A percentile compares a stretch with the other conserved stretches of the same genome.
Conservation (phyloP, 1,140 invertebrate genomes). For the Agraylea sexmaculata region DNA sequence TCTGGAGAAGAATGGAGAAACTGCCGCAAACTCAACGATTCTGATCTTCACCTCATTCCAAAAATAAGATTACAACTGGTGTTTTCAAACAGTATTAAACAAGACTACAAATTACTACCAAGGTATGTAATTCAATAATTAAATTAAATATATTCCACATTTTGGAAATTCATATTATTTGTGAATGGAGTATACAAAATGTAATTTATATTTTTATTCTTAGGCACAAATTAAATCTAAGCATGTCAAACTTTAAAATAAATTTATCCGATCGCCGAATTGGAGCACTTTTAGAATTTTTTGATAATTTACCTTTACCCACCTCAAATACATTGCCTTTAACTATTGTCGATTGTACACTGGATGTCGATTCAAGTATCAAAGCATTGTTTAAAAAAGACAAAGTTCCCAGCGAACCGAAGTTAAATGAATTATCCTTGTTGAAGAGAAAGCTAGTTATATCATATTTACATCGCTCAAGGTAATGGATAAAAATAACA, state of each 20-base stretch:
- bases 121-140: constrained; percentile 37
- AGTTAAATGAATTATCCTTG: constrained; percentile 29
- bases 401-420: constrained; percentile 29
- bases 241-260: constrained; percentile 58
- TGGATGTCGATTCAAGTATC: constrained; percentile 28
- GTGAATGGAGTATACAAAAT: constrained; percentile 1
- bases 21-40: constrained; percentile 54
- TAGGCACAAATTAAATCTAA: constrained; percentile 68
- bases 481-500: constrained; percentile 26
- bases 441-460: constrained; percentile 36
- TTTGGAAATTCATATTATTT: constrained; percentile 4
- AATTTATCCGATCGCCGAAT: constrained; percentile 69
- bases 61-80: constrained; percentile 57
- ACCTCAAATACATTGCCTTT: constrained; percentile 36
- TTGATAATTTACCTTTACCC: constrained; percentile 52
- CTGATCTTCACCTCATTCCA: constrained; percentile 63
- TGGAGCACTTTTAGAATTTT: constrained; percentile 52
- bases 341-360: constrained; percentile 31
- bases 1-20: constrained; percentile 66
- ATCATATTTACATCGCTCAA: constrained; percentile 35
- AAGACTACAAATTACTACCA: constrained; percentile 62
- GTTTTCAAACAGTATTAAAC: constrained; percentile 64
- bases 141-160: constrained; percentile 17
- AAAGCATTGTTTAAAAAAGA: constrained; percentile 26
- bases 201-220: constrained; percentile 23